Conservation (phyloP, 1,140 invertebrate species). For the Drosophila kepulauana region DNA sequence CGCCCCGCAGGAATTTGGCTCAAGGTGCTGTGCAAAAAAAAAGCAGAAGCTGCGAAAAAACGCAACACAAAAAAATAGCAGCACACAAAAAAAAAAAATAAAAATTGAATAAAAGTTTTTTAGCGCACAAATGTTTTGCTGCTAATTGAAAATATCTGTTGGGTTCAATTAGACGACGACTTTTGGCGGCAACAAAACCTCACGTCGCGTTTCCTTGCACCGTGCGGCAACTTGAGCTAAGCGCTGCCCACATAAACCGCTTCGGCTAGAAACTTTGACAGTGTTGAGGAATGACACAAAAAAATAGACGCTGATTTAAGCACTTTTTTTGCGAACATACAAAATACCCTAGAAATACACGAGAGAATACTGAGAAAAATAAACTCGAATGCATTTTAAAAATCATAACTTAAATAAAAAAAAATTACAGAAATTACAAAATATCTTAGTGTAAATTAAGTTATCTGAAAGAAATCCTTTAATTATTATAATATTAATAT, state of each 20-base stretch:
- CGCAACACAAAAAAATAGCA: constrained; percentile 25
- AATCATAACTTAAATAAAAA: no score
- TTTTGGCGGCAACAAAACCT: constrained; percentile 35
- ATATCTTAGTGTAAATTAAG: no score
- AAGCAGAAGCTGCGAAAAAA: constrained; percentile 9
- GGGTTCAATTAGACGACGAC: constrained; percentile 82
- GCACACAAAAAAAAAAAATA: constrained; percentile 41
- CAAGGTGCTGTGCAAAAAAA: constrained; percentile 58
- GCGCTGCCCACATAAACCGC: constrained; percentile 34
- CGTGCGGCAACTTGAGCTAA: constrained; percentile 70
- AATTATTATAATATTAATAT: no score
- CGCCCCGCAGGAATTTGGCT: constrained; percentile 72
- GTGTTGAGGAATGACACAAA: constrained; percentile 21
- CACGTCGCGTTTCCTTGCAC: constrained; percentile 28
- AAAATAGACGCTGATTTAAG: constrained; percentile 58
- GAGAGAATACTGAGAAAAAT: no score
- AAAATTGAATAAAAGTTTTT: constrained; percentile 81
- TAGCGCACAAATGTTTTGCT: constrained; percentile 84
- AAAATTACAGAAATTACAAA: no score
- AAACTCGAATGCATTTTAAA: no score
- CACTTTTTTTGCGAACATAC: constrained; percentile 60
- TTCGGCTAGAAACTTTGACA: constrained; percentile 49
- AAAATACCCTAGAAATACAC: constrained; percentile 19
- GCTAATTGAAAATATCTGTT: constrained; percentile 85
- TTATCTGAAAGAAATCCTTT: no score